Conservation (phyloP, 2,113 vertebrate genomes). For the Stictonetta naevosa region DNA sequence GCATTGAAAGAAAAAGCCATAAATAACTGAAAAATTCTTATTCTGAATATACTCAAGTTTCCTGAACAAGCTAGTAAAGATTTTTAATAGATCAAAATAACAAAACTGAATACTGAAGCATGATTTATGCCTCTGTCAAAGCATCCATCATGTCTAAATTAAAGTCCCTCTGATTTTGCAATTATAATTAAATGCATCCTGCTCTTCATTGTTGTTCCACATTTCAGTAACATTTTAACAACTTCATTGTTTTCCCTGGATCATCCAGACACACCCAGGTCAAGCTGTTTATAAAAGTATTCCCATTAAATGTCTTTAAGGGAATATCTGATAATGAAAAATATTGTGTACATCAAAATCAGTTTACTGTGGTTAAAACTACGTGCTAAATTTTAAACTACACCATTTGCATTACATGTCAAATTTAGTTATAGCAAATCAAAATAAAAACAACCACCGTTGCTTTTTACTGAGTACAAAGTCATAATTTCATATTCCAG, state of each 20-base stretch:
- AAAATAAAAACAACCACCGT: neutral
- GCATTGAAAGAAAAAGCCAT: neutral
- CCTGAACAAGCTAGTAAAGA: neutral
- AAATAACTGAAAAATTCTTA: neutral
- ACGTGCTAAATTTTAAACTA: neutral
- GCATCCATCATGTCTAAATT: neutral
- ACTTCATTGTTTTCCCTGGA: neutral
- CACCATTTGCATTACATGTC: neutral
- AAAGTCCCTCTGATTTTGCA: neutral
- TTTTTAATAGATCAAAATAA: neutral
- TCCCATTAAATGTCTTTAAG: neutral
- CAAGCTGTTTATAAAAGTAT: neutral
- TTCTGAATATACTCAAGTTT: neutral
- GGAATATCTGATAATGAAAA: neutral
- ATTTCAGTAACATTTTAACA: neutral
- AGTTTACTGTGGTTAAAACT: neutral
- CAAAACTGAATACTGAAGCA: neutral
- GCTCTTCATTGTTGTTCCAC: neutral
- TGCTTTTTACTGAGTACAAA: neutral
- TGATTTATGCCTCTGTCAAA: conserved; percentile 15
- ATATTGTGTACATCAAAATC: neutral
- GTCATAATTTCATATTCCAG: conserved; percentile 26
- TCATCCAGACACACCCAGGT: neutral
- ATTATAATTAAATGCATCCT: neutral
- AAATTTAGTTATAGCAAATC: neutral